phyloP scores from a whole-genome alignment of 2,113 vertebrate genomes.

The Tragelaphus strepsiceros region DNA sequence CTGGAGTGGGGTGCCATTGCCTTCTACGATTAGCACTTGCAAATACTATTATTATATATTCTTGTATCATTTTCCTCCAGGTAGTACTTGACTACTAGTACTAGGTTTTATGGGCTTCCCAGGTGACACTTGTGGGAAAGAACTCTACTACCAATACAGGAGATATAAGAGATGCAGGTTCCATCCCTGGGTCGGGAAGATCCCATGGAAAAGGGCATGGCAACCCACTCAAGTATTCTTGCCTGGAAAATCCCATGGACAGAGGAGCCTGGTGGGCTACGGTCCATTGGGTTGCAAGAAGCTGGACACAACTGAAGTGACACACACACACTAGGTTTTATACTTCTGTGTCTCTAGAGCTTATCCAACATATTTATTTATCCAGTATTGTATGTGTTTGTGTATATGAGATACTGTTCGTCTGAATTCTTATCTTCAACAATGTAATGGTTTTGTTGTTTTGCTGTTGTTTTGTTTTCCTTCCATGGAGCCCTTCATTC shows the following conservation, averaged over 20 bases:
- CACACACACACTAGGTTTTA: neutral
- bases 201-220: neutral
- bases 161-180: neutral
- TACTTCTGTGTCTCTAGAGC: neutral
- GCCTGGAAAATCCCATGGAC: neutral
- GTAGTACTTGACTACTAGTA: neutral
- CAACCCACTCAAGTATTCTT: neutral
- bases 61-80: neutral
- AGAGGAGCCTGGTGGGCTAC: neutral
- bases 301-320: neutral
- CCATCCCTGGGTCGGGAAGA: accelerated
- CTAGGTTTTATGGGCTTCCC: neutral
- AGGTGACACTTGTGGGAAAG: neutral
- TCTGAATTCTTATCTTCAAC: neutral
- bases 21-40: neutral
- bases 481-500: neutral
- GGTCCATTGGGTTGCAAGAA: neutral
- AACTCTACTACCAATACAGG: neutral
- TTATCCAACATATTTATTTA: neutral
- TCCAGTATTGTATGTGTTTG: neutral
- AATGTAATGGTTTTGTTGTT: neutral
- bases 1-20: no score
- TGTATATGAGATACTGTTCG: neutral
- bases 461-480: neutral
- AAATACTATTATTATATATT: neutral